A percentile compares a stretch with the other conserved stretches of the same genome.
Evolutionary conservation across 2,797 vertebrate genomes (phyloP).

Genomic region (Phoebastria nigripes): DNA sequence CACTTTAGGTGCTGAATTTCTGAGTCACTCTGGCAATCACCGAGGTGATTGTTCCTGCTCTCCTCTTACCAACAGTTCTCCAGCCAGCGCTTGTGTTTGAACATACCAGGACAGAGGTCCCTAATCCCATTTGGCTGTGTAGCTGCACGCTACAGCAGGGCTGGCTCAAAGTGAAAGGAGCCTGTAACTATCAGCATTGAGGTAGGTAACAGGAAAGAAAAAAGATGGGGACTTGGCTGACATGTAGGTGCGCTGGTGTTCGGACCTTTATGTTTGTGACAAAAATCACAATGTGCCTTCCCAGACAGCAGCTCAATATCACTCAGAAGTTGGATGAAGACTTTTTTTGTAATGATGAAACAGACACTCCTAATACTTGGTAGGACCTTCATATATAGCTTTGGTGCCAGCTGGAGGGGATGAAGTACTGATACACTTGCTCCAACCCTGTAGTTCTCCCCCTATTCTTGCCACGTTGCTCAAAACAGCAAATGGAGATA

Average conservation of each 20-base stretch:
- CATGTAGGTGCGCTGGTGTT: too few relatives aligned
- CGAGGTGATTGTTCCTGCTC: neutral
- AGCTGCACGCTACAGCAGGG: neutral
- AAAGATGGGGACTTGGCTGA: fast-evolving
- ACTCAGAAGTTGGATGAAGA: neutral
- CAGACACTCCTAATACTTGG: neutral
- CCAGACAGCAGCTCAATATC: neutral
- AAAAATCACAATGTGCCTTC: neutral
- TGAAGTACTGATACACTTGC: neutral
- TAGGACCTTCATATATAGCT: neutral
- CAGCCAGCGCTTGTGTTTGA: neutral
- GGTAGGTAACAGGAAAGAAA: neutral
- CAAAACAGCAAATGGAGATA: neutral
- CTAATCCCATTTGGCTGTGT: neutral
- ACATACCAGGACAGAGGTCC: neutral
- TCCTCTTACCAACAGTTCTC: neutral
- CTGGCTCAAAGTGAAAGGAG: neutral
- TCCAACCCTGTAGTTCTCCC: neutral
- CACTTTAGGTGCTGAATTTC: neutral
- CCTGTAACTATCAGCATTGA: neutral
- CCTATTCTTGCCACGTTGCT: neutral
- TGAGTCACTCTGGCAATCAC: neutral
- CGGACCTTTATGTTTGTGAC: neutral
- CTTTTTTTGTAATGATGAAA: neutral
- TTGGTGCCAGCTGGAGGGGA: neutral